Conservation (phyloP, 2,797 vertebrate species). For the Malurus leucopterus region DNA sequence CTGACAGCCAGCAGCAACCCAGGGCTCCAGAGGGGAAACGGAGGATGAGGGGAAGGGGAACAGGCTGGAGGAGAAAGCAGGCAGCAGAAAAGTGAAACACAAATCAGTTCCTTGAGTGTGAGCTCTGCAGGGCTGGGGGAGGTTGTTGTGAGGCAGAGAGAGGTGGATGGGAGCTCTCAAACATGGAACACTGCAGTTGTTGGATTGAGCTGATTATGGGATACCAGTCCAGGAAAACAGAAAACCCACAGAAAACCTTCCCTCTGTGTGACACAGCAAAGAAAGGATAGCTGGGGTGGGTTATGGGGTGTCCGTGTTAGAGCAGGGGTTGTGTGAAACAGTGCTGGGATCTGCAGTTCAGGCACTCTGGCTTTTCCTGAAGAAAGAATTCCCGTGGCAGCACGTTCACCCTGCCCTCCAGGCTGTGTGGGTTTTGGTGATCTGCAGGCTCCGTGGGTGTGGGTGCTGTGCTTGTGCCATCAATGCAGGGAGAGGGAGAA, state of each 20-base stretch:
- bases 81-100: background rate
- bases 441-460: background rate
- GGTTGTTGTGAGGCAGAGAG: background rate
- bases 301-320: accelerated
- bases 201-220: background rate
- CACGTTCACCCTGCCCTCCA: background rate
- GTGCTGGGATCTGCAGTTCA: background rate
- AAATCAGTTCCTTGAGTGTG: background rate
- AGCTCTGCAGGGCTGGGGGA: background rate
- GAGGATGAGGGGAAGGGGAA: background rate
- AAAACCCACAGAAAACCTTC: background rate
- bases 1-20: background rate
- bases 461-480: background rate
- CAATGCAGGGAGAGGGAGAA: background rate
- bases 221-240: background rate
- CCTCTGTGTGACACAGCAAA: background rate
- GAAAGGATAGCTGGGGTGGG: background rate
- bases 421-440: background rate
- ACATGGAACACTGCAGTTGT: accelerated
- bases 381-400: background rate
- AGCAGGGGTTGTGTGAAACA: background rate
- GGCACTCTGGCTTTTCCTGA: background rate
- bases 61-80: background rate
- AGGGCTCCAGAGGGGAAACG: background rate
- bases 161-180: background rate